These are phyloP conservation scores for Sphaerodactylus townsendi DNA, from an alignment of 2,113 vertebrate species.

Conservation along the genomic window DNA sequence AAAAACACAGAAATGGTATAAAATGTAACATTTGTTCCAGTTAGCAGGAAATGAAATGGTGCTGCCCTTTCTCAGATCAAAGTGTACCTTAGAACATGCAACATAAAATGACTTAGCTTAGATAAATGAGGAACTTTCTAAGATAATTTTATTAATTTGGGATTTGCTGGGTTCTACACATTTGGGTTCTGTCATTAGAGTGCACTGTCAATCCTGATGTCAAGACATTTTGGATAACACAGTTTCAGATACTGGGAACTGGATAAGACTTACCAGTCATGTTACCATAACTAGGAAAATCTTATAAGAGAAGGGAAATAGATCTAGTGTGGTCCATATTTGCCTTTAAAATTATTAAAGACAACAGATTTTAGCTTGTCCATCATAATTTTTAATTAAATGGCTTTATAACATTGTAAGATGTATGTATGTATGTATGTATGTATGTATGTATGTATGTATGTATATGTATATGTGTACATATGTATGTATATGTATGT, in stretches of 20 bases:
- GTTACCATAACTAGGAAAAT: not conserved
- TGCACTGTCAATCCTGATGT: not conserved
- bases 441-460: no score
- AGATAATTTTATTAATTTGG: not conserved
- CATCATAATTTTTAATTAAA: not conserved
- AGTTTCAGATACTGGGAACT: not conserved
- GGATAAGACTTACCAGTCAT: not conserved
- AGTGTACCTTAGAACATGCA: not conserved
- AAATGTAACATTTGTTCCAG: not conserved
- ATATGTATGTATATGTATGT: no score
- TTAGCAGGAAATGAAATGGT: not conserved
- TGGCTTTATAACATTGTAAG: no score
- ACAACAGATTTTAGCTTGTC: not conserved
- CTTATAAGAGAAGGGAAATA: not conserved
- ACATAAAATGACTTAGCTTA: not conserved
- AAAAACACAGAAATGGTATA: not conserved
- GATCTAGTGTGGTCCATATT: no score
- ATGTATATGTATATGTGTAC: no score
- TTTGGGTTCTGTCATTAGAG: not conserved
- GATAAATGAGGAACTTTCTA: not conserved
- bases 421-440: no score
- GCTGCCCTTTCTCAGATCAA: not conserved
- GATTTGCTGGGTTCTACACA: not conserved
- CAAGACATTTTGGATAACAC: not conserved
- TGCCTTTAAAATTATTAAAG: not conserved